Percentiles rank a stretch among this genome's conserved stretches.
These are phyloP conservation scores for Petrocephalus sullivani DNA, from an alignment of 2,797 vertebrate genomes.

Conservation along the genomic window DNA sequence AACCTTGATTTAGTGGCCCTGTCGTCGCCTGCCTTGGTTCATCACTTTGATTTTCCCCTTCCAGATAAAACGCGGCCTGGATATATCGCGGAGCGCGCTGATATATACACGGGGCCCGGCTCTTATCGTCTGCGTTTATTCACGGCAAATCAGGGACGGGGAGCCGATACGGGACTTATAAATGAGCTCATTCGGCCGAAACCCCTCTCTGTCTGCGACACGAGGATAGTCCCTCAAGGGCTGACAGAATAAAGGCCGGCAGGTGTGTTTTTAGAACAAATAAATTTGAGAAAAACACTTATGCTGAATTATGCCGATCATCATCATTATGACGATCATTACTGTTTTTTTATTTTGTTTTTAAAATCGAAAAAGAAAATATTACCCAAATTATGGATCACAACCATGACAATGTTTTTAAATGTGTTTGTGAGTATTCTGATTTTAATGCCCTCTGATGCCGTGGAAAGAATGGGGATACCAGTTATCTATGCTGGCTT, in stretches of 20 bases:
- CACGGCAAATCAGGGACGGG: slow-evolving; percentile 63
- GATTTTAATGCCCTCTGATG: neutral
- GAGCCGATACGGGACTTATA: slow-evolving; percentile 65
- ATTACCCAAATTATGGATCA: neutral
- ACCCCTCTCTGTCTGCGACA: neutral
- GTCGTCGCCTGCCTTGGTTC: slow-evolving; percentile 89
- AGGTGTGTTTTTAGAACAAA: neutral
- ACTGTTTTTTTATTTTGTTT: neutral
- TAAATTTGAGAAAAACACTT: neutral
- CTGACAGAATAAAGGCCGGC: neutral
- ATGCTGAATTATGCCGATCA: neutral
- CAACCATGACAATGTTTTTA: neutral
- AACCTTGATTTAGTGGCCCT: slow-evolving; percentile 86
- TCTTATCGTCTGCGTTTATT: slow-evolving; percentile 72
- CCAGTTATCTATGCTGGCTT: neutral
- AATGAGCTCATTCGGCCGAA: slow-evolving; percentile 47
- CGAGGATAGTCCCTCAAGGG: neutral
- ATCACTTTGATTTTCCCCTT: slow-evolving; percentile 84
- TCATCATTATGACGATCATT: neutral
- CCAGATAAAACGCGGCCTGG: slow-evolving; percentile 68
- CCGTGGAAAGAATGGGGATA: neutral
- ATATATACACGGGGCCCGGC: slow-evolving; percentile 49
- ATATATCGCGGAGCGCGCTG: slow-evolving; percentile 67
- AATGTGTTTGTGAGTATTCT: neutral
- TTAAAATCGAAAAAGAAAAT: neutral